A percentile compares a stretch with the other conserved stretches of the same genome.
Evolutionary conservation across 2,797 vertebrate genomes (phyloP).

Genomic region (Dendrocincla tyrannina): DNA sequence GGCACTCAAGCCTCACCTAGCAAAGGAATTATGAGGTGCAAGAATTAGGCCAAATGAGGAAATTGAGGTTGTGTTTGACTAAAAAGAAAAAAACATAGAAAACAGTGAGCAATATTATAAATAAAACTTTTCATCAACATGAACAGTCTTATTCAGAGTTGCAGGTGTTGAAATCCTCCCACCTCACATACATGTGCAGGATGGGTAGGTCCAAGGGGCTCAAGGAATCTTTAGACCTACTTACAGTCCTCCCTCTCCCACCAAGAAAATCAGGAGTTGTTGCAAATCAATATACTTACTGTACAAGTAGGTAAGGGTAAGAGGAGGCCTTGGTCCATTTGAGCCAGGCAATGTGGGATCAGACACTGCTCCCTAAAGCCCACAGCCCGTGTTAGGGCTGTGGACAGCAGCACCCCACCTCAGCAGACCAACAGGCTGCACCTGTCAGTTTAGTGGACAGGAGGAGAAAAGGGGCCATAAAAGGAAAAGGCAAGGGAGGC

Average conservation of each 20-base stretch:
- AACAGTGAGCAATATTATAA: background rate
- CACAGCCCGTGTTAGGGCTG: fast-evolving
- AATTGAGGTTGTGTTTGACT: background rate
- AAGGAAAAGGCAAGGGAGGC: background rate
- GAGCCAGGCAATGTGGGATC: background rate
- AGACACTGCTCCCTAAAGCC: background rate
- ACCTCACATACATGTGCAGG: background rate
- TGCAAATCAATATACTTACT: background rate
- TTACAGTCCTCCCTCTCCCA: background rate
- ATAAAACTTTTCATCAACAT: background rate
- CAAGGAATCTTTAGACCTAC: background rate
- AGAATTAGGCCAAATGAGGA: background rate
- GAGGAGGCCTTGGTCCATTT: background rate
- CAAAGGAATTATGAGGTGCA: background rate
- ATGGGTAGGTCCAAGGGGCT: background rate
- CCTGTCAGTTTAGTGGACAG: background rate
- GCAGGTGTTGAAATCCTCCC: background rate
- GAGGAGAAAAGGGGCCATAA: background rate
- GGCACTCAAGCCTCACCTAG: background rate
- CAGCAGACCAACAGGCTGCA: background rate
- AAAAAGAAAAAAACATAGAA: background rate
- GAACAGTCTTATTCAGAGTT: background rate
- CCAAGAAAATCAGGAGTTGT: background rate
- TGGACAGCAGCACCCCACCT: fast-evolving
- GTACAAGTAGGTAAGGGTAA: background rate